Conservation (phyloP, 2,113 vertebrate species). For the Loxodonta africana region DNA sequence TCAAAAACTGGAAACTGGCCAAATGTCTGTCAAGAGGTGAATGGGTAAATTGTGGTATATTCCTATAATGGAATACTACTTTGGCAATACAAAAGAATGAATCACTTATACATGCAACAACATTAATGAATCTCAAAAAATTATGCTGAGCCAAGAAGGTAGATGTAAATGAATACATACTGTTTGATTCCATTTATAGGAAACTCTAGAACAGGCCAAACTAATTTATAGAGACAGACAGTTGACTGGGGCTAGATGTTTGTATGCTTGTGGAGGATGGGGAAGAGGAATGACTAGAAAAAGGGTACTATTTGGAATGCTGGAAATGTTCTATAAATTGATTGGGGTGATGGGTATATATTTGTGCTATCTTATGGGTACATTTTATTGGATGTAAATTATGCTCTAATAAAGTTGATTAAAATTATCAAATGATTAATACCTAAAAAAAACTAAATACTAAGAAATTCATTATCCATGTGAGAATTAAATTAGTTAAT, state of each 20-base stretch:
- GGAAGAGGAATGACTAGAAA: not conserved
- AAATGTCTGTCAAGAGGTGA: not conserved
- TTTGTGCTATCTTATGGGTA: not conserved
- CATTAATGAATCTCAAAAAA: not conserved
- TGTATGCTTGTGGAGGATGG: not conserved
- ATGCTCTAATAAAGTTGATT: not conserved
- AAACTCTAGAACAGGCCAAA: not conserved
- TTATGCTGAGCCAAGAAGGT: not conserved
- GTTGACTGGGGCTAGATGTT: not conserved
- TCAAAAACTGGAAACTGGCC: not conserved
- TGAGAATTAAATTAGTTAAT: not conserved
- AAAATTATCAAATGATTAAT: not conserved
- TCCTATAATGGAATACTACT: not conserved
- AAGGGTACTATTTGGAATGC: not conserved
- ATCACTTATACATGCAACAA: not conserved
- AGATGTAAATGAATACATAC: not conserved
- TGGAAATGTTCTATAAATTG: not conserved
- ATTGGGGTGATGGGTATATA: not conserved
- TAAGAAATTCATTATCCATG: not conserved
- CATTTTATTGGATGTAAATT: constrained; percentile 19
- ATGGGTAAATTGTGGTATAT: not conserved
- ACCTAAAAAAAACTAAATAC: not conserved
- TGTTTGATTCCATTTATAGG: not conserved
- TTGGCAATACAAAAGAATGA: not conserved
- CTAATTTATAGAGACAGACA: not conserved